Evolutionary conservation across 2,113 vertebrate genomes (phyloP), one percentile per base, ranked within the genome.

Genomic region (Arvicanthis niloticus): DNA sequence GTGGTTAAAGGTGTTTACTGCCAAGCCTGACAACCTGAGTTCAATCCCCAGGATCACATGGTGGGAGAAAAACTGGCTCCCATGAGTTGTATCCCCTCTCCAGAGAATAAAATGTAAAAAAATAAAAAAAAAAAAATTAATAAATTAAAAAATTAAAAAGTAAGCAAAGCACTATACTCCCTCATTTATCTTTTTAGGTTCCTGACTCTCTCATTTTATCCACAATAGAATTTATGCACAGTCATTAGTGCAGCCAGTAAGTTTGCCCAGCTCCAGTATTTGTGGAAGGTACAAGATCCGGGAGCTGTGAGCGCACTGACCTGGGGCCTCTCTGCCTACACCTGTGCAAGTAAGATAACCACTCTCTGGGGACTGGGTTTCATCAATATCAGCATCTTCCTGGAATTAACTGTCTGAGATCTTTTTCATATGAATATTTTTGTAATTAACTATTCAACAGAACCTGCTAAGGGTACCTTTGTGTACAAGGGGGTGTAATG

Each of bases 161-260:
- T 15, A 68, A 72, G 68, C 19, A 34, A 68, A 68, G 45, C 21
- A 26, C 42, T 51, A 4, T n/a, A 15, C 9, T 29, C 31, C 24
- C 45, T n/a, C 19, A 65, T 65, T 65, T 29, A 17, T n/a, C 70
- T 51, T 73, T 62, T 65, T 26, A 8, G 26, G 15, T 21, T 53
- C 53, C 65, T 88, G 29, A 88, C 56, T 88, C 89, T 89, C n/a
- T 0, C 15, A 40, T 88, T 67, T 97, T 91, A 2, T 96, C 97
- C 62, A 53, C 22, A 21, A 89, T 97, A 99, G 99, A 99, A 99
- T 92, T 77, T 99, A 34, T 99, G 99, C 97, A 99, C 99, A 0
- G 93, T 99, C 31, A 98, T 99, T 97, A 99, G 99, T 21, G 99
- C 98, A 0, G 98, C 99, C 95, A 99, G 99, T 97, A 99, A 99